These are phyloP conservation scores for Ormyrus rosae DNA, from an alignment of 2,888 invertebrate genomes.

Conservation along the genomic window DNA sequence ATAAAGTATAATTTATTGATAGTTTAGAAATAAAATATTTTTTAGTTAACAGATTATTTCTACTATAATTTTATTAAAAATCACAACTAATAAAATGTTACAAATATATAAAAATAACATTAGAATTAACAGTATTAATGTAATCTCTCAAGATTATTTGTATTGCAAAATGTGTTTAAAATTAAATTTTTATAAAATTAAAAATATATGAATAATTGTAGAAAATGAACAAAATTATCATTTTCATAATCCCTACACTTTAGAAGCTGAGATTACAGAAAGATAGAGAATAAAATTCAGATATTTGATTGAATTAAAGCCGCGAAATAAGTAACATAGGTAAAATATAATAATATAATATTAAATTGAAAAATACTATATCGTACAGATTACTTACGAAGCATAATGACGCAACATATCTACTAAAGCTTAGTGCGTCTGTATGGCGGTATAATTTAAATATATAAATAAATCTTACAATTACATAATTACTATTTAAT, in stretches of 20 bases:
- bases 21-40: too few species aligned
- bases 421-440: background rate
- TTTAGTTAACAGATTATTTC: too few species aligned
- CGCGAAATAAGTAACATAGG: background rate
- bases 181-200: background rate
- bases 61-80: too few species aligned
- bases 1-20: too few species aligned
- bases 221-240: conserved; percentile 11
- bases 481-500: background rate
- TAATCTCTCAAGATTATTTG: too few species aligned
- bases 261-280: too few species aligned
- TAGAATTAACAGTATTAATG: too few species aligned
- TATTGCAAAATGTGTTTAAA: too few species aligned
- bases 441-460: conserved; percentile 34
- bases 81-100: too few species aligned
- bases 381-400: background rate
- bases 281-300: background rate
- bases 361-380: conserved; percentile 5
- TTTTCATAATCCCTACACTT: too few species aligned
- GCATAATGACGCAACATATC: background rate
- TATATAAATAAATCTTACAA: conserved; percentile 20
- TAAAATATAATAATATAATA: background rate
- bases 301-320: conserved; percentile 32
- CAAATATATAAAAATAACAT: too few species aligned
- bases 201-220: conserved; percentile 16